A percentile compares a stretch with the other conserved stretches of the same genome.
phyloP scores from a whole-genome alignment of 2,888 invertebrate genomes.

The Linnaemya vulpina region DNA sequence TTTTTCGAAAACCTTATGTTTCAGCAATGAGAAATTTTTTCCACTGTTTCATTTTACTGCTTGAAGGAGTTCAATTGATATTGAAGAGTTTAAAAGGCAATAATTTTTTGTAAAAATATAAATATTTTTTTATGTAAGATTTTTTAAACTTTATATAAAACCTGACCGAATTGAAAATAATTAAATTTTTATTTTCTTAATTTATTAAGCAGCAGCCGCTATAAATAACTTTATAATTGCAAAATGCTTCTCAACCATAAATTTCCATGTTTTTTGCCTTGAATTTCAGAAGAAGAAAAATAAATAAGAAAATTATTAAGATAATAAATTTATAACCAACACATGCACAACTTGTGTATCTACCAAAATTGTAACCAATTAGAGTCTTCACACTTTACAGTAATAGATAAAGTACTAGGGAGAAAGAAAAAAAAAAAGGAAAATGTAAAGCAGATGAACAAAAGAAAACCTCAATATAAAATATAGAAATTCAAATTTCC shows the following conservation, averaged over 20 bases:
- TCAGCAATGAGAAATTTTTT: no score
- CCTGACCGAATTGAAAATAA: no score
- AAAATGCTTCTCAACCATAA: slow-evolving; percentile 33
- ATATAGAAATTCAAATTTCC: slow-evolving; percentile 71
- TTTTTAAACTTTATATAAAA: background rate
- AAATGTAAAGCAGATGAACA: background rate
- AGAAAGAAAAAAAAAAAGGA: background rate
- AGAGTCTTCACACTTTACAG: slow-evolving; percentile 49
- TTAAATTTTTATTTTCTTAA: background rate
- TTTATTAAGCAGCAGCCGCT: background rate
- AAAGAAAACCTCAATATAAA: slow-evolving; percentile 63
- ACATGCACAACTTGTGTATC: slow-evolving; percentile 37
- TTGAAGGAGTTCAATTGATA: no score
- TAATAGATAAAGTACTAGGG: slow-evolving; percentile 43
- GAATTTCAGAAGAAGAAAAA: slow-evolving; percentile 19
- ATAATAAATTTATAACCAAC: slow-evolving; percentile 66
- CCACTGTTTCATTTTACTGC: no score
- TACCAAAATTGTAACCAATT: slow-evolving; percentile 59
- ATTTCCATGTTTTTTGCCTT: slow-evolving; percentile 20
- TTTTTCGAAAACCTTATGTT: no score
- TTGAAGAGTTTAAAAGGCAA: no score
- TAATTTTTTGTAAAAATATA: no score
- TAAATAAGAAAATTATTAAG: slow-evolving; percentile 63
- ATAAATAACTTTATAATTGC: slow-evolving; percentile 55
- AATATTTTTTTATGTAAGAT: no score